Percentiles rank a stretch among this genome's conserved stretches.
phyloP scores from a whole-genome alignment of 1,140 invertebrate species.

The Mesaphorura yosii region DNA sequence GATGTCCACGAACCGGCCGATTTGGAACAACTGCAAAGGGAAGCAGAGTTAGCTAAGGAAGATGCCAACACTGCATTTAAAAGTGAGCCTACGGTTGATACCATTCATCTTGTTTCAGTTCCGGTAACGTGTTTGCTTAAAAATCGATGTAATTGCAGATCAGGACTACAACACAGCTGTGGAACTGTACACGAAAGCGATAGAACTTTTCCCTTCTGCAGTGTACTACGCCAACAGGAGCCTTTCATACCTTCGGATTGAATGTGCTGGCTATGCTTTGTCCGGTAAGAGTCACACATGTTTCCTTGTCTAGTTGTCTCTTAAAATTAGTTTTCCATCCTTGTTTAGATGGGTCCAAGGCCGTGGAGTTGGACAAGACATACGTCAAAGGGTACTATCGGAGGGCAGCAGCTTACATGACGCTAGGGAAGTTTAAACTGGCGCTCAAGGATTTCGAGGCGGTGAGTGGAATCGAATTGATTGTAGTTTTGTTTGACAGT shows the following conservation, averaged over 20 bases:
- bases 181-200: slow-evolving; percentile 79
- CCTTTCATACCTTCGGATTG: slow-evolving; percentile 81
- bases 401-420: slow-evolving; percentile 91
- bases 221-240: slow-evolving; percentile 88
- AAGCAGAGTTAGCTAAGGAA: slow-evolving; percentile 66
- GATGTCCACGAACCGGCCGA: too few relatives aligned
- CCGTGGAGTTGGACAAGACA: slow-evolving; percentile 74
- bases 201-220: slow-evolving; percentile 71
- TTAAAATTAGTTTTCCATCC: too few relatives aligned
- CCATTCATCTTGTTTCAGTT: slow-evolving; percentile 3
- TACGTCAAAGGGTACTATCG: slow-evolving; percentile 94
- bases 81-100: slow-evolving; percentile 46
- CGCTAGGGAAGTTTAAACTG: slow-evolving; percentile 90
- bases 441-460: slow-evolving; percentile 94
- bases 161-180: slow-evolving; percentile 82
- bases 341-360: slow-evolving; percentile 85
- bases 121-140: slow-evolving; percentile 6
- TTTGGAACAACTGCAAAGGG: too few relatives aligned
- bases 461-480: slow-evolving; percentile 37
- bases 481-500: slow-evolving; percentile 3
- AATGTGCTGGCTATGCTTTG: slow-evolving; percentile 87
- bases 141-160: slow-evolving; percentile 48
- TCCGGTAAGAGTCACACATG: too few relatives aligned
- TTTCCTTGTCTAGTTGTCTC: too few relatives aligned
- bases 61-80: slow-evolving; percentile 76